phyloP scores from a whole-genome alignment of 2,888 invertebrate species.

The Gastrophysa polygoni region DNA sequence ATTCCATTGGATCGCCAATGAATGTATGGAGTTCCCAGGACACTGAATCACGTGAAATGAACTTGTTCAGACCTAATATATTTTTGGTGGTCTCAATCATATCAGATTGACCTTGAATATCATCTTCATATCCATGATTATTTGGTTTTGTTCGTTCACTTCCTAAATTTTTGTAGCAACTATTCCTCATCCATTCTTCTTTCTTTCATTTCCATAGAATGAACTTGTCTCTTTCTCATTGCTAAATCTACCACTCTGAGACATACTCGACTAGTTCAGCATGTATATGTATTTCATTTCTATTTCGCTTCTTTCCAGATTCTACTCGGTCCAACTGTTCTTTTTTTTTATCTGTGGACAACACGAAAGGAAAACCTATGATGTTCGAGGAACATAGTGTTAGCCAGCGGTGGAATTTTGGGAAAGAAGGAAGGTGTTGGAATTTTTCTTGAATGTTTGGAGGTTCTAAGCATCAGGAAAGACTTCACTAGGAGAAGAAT shows the following conservation, averaged over 20 bases:
- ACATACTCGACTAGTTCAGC: neutral
- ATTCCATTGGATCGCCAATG: slow-evolving; percentile 7
- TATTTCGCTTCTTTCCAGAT: neutral
- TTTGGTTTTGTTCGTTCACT: neutral
- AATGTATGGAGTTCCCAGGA: slow-evolving; percentile 1
- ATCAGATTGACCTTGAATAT: neutral
- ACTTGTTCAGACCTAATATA: too few species aligned
- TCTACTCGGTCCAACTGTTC: neutral
- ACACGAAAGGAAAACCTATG: too few species aligned
- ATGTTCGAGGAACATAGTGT: too few species aligned
- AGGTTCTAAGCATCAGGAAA: too few species aligned
- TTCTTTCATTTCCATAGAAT: neutral
- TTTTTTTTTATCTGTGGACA: too few species aligned
- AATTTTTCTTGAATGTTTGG: too few species aligned
- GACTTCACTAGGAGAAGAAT: too few species aligned
- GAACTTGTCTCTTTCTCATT: neutral
- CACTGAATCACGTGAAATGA: neutral
- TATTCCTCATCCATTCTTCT: neutral
- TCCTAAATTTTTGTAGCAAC: neutral
- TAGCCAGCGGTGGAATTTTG: too few species aligned
- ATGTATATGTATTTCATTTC: neutral
- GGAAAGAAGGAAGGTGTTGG: too few species aligned
- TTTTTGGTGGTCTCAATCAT: neutral
- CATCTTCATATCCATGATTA: neutral
- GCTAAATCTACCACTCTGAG: neutral